These are phyloP conservation scores for Bombyx mandarina DNA, from an alignment of 1,140 invertebrate genomes.

Conservation along the genomic window DNA sequence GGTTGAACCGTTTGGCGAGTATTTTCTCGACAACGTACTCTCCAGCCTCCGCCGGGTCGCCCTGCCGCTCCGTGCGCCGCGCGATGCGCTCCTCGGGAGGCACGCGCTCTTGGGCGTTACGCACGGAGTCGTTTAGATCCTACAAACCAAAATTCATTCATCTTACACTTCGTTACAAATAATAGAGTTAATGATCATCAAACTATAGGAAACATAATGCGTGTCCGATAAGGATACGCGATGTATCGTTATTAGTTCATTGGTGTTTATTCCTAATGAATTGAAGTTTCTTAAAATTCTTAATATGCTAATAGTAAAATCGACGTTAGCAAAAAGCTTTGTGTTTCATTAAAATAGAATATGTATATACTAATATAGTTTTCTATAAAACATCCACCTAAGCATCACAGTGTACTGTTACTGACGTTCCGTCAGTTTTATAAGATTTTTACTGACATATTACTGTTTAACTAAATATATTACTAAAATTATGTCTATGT, in stretches of 20 bases:
- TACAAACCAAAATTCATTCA: conserved; percentile 4
- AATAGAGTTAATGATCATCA: neutral
- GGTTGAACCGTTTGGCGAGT: conserved; percentile 84
- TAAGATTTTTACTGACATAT: too few relatives aligned
- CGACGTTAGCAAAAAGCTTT: too few relatives aligned
- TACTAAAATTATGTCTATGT: too few relatives aligned
- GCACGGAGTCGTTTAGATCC: conserved; percentile 43
- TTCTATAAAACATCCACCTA: too few relatives aligned
- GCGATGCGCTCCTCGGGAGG: conserved; percentile 61
- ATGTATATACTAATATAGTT: too few relatives aligned
- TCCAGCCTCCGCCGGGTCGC: conserved; percentile 59
- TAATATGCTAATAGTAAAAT: too few relatives aligned
- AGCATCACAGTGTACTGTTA: too few relatives aligned
- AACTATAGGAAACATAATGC: too few relatives aligned
- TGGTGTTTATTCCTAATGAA: neutral
- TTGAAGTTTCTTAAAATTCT: too few relatives aligned
- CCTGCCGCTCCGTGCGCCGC: conserved; percentile 53
- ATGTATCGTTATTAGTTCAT: neutral
- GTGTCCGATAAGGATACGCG: neutral
- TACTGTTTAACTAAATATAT: too few relatives aligned
- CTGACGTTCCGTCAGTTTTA: too few relatives aligned
- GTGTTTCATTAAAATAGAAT: too few relatives aligned
- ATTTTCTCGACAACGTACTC: conserved; percentile 84
- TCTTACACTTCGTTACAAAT: neutral
- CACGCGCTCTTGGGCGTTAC: conserved; percentile 59